Evolutionary conservation across 1,140 invertebrate genomes (phyloP), one percentile per base, ranked within the genome.

Genomic region (Psix sp.): DNA sequence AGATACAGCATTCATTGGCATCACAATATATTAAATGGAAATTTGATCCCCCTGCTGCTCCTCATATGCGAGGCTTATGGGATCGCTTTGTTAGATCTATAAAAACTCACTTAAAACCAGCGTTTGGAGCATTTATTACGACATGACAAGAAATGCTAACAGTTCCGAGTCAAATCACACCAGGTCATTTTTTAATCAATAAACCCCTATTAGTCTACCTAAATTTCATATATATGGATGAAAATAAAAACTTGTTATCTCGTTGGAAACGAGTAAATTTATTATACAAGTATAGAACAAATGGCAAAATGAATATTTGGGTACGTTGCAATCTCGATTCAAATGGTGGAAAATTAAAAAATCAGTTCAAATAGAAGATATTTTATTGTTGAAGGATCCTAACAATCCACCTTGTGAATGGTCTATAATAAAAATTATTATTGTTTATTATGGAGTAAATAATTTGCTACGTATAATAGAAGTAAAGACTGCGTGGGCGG

Each of bases 41-140:
- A 1, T 82, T 83, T 26, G 82, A 77, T 13, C 77, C 79, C 3
- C 78, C 79, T 1, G 15, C 33, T 0, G 48, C 79, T 15, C 79
- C 79, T 13, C 77, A 82, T 51, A 70, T 79, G 52, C 74, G 74
- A 56, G 78, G 80, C 13, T 20, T 63, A 11, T 80, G 82, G 80
- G 78, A 82, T 39, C 35, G 70, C 0, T 4, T 77, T 0, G 70
- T 80, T 79, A 0, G 79, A 78, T 7, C 78, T 82, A 14, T 82
- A 33, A 21, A 35, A 14, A 2, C 1, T 6, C 33, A 35, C 13
- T 11, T 35, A 1, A 11, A 13, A 13, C 1, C 1, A 14, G 6
- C 6, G 10, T 11, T 35, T 2, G n/a, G 13, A 11, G 10, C n/a
- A 2, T 35, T 14, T 35, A 3, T 14, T 3, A 10, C 6, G 2